A percentile compares a stretch with the other conserved stretches of the same genome.
Conservation (phyloP, 2,888 invertebrate genomes). For the Piscicola geometra region DNA sequence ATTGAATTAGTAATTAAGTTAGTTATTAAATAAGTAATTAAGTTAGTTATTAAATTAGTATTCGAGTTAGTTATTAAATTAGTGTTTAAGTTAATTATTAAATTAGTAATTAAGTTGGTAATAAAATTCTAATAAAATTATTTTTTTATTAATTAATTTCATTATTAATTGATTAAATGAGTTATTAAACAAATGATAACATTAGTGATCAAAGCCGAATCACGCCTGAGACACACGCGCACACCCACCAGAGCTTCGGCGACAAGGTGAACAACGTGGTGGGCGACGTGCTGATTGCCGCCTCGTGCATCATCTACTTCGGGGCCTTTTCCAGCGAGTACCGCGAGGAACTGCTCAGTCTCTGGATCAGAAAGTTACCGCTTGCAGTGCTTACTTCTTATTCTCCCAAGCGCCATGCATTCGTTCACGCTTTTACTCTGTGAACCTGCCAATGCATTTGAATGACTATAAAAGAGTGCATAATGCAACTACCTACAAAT, state of each 20-base stretch:
- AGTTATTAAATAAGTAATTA: neutral
- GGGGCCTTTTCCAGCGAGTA: slow-evolving; percentile 57
- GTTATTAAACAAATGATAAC: neutral
- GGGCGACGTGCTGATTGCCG: slow-evolving; percentile 57
- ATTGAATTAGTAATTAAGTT: too few species aligned
- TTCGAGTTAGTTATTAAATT: too few species aligned
- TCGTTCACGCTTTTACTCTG: too few species aligned
- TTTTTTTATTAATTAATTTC: neutral
- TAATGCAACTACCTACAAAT: too few species aligned
- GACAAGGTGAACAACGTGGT: slow-evolving; percentile 52
- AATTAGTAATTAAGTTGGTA: neutral
- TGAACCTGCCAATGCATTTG: too few species aligned
- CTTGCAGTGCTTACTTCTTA: too few species aligned
- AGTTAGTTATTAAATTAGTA: too few species aligned
- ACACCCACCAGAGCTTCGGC: too few species aligned
- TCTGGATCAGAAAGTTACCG: slow-evolving; percentile 65
- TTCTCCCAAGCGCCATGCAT: too few species aligned
- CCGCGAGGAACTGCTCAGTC: slow-evolving; percentile 59
- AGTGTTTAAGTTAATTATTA: neutral
- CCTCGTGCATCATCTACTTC: slow-evolving; percentile 57
- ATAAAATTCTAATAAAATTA: neutral
- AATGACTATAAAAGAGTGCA: too few species aligned
- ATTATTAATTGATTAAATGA: neutral
- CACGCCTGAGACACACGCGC: neutral
- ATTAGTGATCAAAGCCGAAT: neutral